These are phyloP conservation scores for Nannoperca obscura DNA, from an alignment of 2,797 vertebrate genomes.

Conservation along the genomic window DNA sequence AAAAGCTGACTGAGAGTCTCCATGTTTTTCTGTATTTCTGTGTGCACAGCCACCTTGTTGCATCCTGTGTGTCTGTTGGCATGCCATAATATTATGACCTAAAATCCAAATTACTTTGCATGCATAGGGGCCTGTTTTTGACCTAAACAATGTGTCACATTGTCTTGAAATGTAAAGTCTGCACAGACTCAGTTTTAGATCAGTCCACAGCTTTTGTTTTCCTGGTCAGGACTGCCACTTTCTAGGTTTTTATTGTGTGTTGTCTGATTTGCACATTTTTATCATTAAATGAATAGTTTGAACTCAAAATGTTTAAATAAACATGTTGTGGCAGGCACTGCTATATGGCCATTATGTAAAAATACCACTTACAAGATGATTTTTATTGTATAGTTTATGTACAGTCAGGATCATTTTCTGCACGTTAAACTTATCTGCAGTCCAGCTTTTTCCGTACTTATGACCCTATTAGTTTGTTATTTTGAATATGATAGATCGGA, in stretches of 20 bases:
- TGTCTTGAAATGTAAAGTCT: neutral
- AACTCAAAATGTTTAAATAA: neutral
- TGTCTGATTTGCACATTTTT: constrained; percentile 1
- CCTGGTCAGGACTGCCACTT: neutral
- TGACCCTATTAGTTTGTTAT: neutral
- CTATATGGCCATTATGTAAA: neutral
- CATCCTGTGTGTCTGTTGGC: neutral
- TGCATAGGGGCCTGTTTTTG: neutral
- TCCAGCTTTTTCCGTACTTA: neutral
- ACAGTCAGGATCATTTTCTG: neutral
- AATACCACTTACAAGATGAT: too few species aligned
- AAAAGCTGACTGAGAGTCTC: constrained; percentile 52
- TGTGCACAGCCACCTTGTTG: neutral
- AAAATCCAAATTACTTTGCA: constrained; percentile 9
- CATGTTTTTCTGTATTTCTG: neutral
- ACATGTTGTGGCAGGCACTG: neutral
- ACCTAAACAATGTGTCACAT: neutral
- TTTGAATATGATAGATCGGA: neutral
- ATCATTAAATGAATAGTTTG: neutral
- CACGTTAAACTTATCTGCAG: neutral
- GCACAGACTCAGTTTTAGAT: neutral
- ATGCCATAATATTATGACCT: neutral
- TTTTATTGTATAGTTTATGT: neutral
- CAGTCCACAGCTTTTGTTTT: neutral
- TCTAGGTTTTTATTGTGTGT: neutral